Percentiles rank a stretch among this genome's conserved stretches.
These are phyloP conservation scores for Glomeris marginata DNA, from an alignment of 2,888 invertebrate species.

Conservation along the genomic window DNA sequence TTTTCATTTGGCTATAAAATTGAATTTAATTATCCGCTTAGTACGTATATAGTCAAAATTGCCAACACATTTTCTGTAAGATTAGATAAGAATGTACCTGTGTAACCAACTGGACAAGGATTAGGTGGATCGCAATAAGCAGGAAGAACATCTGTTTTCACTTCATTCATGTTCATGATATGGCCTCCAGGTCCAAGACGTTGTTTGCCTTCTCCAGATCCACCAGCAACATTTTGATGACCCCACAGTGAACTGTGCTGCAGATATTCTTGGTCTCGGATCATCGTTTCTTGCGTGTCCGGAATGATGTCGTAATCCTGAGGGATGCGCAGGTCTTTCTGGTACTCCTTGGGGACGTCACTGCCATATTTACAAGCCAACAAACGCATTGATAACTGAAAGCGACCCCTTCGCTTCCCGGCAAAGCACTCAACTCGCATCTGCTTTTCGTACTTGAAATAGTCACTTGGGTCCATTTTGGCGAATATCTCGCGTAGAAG, in stretches of 20 bases:
- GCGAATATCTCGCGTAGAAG: no score
- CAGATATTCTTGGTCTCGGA: constrained; percentile 73
- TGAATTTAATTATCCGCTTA: not conserved
- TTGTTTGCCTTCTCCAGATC: constrained; percentile 62
- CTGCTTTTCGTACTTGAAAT: no score
- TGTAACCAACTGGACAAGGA: constrained; percentile 91
- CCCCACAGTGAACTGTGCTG: constrained; percentile 67
- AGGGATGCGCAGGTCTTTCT: constrained; percentile 9
- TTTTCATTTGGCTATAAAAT: not conserved
- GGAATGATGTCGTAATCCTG: constrained; percentile 11
- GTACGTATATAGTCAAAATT: not conserved
- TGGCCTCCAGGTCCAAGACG: constrained; percentile 35
- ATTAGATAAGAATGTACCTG: constrained; percentile 50
- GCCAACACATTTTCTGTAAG: not conserved
- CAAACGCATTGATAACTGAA: no score
- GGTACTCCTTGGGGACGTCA: constrained; percentile 44
- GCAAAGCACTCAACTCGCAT: no score
- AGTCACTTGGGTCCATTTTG: no score
- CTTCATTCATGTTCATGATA: constrained; percentile 46
- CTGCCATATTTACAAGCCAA: constrained; percentile 34
- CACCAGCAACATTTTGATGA: constrained; percentile 40
- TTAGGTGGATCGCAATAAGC: constrained; percentile 99
- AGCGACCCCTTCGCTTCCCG: no score
- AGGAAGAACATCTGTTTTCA: constrained; percentile 83
- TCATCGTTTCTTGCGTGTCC: constrained; percentile 19